These are phyloP conservation scores for Cheilosia scutellata DNA, from an alignment of 2,888 invertebrate genomes.

Conservation along the genomic window DNA sequence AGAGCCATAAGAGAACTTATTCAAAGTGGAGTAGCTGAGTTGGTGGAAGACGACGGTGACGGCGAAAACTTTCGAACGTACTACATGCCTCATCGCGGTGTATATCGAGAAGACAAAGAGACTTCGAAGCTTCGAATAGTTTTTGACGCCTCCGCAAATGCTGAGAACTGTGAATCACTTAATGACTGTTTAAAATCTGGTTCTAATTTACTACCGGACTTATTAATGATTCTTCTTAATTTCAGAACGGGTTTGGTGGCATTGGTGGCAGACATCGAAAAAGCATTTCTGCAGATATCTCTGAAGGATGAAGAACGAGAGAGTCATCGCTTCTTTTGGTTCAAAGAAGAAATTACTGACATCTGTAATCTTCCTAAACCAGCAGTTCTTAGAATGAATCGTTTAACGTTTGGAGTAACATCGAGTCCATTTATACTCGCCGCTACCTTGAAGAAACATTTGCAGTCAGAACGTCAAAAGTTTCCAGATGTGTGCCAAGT, in stretches of 20 bases:
- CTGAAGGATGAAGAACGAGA: conserved; percentile 1
- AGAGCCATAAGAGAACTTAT: conserved; percentile 2
- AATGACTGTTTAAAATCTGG: background rate
- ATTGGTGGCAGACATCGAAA: conserved; percentile 30
- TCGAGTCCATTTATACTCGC: too few relatives aligned
- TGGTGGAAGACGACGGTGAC: background rate
- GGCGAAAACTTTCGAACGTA: background rate
- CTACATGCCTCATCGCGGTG: background rate
- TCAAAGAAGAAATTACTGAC: too few relatives aligned
- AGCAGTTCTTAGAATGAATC: too few relatives aligned
- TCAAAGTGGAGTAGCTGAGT: background rate
- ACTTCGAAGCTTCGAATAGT: conserved; percentile 18
- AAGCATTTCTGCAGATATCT: conserved; percentile 20
- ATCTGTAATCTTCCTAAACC: too few relatives aligned
- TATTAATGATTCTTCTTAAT: conserved; percentile 6
- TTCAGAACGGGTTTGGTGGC: background rate
- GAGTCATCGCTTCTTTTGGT: conserved; percentile 21
- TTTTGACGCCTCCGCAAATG: background rate
- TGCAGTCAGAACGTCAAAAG: background rate
- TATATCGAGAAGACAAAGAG: too few relatives aligned
- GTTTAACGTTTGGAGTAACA: too few relatives aligned
- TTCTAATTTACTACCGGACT: background rate
- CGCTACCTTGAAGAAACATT: conserved; percentile 2
- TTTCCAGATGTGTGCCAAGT: conserved; percentile 4
- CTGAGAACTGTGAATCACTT: background rate